A percentile compares a stretch with the other conserved stretches of the same genome.
Evolutionary conservation across 2,888 invertebrate species (phyloP).

Genomic region (Andrena marginata): DNA sequence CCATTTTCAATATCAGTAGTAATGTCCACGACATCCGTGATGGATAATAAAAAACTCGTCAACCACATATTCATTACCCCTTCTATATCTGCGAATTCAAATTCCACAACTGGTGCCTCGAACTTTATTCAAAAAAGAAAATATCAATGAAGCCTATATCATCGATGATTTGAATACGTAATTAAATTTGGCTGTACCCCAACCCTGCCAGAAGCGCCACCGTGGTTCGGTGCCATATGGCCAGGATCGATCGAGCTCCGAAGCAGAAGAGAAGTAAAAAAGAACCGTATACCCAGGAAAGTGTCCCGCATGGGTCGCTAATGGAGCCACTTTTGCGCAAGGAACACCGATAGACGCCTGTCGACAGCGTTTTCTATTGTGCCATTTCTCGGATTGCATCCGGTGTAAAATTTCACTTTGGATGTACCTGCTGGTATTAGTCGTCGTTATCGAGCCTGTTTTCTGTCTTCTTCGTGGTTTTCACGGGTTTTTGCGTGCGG

Average conservation of each 20-base stretch:
- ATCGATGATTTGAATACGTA: not conserved
- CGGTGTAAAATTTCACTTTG: constrained; percentile 65
- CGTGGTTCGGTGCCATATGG: constrained; percentile 48
- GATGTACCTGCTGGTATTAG: constrained; percentile 31
- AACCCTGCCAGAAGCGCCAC: not conserved
- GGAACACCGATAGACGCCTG: constrained; percentile 34
- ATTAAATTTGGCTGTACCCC: constrained; percentile 13
- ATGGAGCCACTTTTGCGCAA: constrained; percentile 56
- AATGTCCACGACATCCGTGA: no score
- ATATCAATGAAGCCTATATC: not conserved
- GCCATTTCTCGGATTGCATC: constrained; percentile 57
- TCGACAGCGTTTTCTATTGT: constrained; percentile 59
- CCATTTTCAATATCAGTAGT: no score
- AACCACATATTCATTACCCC: no score
- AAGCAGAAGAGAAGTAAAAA: constrained; percentile 31
- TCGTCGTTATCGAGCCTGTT: constrained; percentile 49
- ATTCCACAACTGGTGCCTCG: no score
- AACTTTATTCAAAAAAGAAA: not conserved
- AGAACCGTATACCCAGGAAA: constrained; percentile 45
- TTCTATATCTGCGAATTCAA: no score
- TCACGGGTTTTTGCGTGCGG: constrained; percentile 48
- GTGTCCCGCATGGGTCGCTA: constrained; percentile 64
- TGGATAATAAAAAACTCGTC: no score
- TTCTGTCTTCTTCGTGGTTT: constrained; percentile 34
- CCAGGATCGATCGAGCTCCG: constrained; percentile 35